Conservation (phyloP, 2,797 vertebrate species). For the Pelochelys cantorii region DNA sequence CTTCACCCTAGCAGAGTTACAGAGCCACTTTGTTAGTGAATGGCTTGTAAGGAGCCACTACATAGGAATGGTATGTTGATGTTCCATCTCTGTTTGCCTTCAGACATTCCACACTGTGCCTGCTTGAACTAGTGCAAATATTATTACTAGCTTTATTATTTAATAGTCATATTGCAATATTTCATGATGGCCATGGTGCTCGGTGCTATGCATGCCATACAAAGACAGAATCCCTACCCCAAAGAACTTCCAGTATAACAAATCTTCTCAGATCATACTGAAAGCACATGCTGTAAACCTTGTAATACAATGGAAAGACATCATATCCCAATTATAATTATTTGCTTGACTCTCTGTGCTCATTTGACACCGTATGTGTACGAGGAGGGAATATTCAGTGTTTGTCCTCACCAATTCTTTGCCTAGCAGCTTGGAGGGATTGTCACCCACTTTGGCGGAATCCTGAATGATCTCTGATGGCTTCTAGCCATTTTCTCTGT, state of each 20-base stretch:
- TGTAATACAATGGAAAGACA: constrained; percentile 11
- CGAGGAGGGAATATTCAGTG: neutral
- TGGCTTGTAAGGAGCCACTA: neutral
- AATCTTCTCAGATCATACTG: neutral
- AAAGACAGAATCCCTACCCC: neutral
- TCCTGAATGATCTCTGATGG: constrained; percentile 31
- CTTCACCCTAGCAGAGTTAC: neutral
- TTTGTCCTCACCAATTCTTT: neutral
- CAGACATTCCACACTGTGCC: neutral
- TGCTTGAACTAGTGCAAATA: neutral
- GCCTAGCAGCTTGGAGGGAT: constrained; percentile 10
- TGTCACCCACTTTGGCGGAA: constrained; percentile 28
- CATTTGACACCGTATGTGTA: neutral
- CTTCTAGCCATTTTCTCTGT: neutral
- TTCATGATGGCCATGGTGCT: neutral
- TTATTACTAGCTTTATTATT: neutral
- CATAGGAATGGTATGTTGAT: neutral
- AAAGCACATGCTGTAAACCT: neutral
- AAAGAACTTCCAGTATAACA: neutral
- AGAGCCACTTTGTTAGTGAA: neutral
- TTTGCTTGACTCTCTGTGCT: constrained; percentile 2
- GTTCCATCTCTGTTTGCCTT: neutral
- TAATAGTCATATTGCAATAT: neutral
- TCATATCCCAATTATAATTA: rapidly evolving
- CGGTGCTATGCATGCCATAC: neutral